Conservation (phyloP, 1,140 invertebrate genomes). For the Bradynema listronoti region DNA sequence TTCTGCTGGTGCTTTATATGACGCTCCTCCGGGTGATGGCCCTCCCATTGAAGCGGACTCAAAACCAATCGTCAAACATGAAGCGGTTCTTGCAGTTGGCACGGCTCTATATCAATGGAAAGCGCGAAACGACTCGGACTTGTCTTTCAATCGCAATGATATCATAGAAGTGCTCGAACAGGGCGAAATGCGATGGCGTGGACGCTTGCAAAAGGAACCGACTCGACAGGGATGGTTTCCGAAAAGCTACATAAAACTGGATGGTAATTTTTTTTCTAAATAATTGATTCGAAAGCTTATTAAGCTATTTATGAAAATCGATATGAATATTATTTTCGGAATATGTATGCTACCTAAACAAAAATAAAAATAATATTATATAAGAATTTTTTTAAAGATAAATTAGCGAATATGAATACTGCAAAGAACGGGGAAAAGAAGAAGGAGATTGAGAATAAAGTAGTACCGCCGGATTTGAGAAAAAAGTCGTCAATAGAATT, state of each 20-base stretch:
- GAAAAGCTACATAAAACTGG: conserved; percentile 68
- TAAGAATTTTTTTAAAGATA: background rate
- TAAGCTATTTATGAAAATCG: too few relatives aligned
- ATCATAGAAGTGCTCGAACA: conserved; percentile 66
- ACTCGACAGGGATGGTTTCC: conserved; percentile 67
- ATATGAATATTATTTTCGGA: too few relatives aligned
- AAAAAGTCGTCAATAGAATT: too few relatives aligned
- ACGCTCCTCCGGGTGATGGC: conserved; percentile 31
- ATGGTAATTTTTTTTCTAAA: too few relatives aligned
- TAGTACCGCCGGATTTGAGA: too few relatives aligned
- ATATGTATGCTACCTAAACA: too few relatives aligned
- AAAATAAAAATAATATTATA: too few relatives aligned
- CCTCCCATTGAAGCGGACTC: background rate
- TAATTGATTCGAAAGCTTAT: too few relatives aligned
- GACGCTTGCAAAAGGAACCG: conserved; percentile 60
- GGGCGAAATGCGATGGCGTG: conserved; percentile 69
- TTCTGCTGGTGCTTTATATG: conserved; percentile 30
- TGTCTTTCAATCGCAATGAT: conserved; percentile 69
- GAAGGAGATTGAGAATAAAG: background rate
- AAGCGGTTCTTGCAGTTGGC: conserved; percentile 50
- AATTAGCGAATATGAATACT: background rate
- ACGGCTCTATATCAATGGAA: conserved; percentile 66
- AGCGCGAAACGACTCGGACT: conserved; percentile 66
- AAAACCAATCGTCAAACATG: too few relatives aligned
- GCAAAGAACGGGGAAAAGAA: background rate